Conservation (phyloP, 2,797 vertebrate species). For the Molossus molossus region DNA sequence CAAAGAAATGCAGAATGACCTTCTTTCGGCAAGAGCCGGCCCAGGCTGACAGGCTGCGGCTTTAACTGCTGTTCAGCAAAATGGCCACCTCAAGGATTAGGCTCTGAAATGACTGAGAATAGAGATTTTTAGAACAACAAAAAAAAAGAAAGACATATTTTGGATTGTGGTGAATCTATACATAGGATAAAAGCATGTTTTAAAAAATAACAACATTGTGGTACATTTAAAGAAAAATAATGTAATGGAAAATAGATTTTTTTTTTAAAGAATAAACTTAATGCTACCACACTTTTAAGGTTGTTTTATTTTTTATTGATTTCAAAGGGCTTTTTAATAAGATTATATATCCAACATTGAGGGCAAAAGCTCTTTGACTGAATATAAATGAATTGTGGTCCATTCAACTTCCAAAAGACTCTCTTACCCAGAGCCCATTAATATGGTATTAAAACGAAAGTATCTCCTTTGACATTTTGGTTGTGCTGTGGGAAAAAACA, state of each 20-base stretch:
- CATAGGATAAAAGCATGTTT: slow-evolving; percentile 21
- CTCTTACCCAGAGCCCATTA: slow-evolving; percentile 47
- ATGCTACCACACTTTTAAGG: slow-evolving; percentile 66
- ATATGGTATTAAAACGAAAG: slow-evolving; percentile 24
- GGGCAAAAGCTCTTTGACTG: slow-evolving; percentile 56
- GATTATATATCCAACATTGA: slow-evolving; percentile 49
- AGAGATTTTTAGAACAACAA: slow-evolving; percentile 44
- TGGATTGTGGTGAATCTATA: slow-evolving; percentile 41
- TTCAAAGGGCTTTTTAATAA: slow-evolving; percentile 75
- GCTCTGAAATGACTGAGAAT: slow-evolving; percentile 6
- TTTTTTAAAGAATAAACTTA: slow-evolving; percentile 52
- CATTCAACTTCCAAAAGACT: slow-evolving; percentile 61
- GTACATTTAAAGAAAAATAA: slow-evolving; percentile 58
- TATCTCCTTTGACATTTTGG: slow-evolving; percentile 36
- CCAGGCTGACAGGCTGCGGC: background rate
- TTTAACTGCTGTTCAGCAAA: slow-evolving; percentile 53
- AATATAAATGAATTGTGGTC: slow-evolving; percentile 66
- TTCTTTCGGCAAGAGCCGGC: background rate
- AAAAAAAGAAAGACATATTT: background rate
- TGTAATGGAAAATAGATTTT: slow-evolving; percentile 72
- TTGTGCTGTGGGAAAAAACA: slow-evolving; percentile 47
- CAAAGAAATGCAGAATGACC: background rate
- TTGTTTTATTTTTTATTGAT: slow-evolving; percentile 65
- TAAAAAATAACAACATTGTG: slow-evolving; percentile 57
- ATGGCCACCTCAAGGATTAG: slow-evolving; percentile 30